Conservation (phyloP, 2,113 vertebrate genomes). For the Pantherophis guttatus region DNA sequence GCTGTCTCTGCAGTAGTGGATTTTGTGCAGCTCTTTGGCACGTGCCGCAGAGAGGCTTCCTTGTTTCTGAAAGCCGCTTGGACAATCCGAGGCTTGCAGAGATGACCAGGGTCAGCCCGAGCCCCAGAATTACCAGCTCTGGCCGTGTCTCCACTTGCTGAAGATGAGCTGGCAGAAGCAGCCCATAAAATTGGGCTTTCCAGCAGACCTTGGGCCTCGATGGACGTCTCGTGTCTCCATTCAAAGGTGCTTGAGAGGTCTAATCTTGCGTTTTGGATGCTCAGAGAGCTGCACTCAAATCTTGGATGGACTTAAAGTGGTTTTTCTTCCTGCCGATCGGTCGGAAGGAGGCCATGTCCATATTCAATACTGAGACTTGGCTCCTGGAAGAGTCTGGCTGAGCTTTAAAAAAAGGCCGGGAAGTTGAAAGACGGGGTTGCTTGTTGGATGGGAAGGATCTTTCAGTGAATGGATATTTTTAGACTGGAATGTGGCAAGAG, state of each 20-base stretch:
- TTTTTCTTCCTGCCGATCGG: background rate
- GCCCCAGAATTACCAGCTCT: background rate
- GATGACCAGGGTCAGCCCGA: background rate
- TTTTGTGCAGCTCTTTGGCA: background rate
- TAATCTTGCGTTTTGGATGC: background rate
- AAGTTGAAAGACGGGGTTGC: background rate
- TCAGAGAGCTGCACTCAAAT: background rate
- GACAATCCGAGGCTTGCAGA: rapidly evolving
- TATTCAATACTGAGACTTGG: background rate
- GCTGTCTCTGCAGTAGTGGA: background rate
- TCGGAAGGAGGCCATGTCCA: background rate
- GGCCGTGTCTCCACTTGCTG: background rate
- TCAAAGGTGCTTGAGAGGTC: background rate
- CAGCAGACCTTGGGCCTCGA: background rate
- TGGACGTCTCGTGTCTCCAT: background rate
- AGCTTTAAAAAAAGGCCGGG: background rate
- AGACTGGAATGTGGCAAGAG: background rate
- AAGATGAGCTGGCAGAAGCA: background rate
- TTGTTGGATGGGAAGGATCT: rapidly evolving
- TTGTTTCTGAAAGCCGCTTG: background rate
- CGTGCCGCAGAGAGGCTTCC: background rate
- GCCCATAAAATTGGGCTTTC: background rate
- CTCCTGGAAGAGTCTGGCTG: background rate
- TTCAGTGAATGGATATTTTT: background rate
- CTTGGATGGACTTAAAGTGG: background rate